phyloP scores from a whole-genome alignment of 2,888 invertebrate species.

The Zhuqinia jingwanae region DNA sequence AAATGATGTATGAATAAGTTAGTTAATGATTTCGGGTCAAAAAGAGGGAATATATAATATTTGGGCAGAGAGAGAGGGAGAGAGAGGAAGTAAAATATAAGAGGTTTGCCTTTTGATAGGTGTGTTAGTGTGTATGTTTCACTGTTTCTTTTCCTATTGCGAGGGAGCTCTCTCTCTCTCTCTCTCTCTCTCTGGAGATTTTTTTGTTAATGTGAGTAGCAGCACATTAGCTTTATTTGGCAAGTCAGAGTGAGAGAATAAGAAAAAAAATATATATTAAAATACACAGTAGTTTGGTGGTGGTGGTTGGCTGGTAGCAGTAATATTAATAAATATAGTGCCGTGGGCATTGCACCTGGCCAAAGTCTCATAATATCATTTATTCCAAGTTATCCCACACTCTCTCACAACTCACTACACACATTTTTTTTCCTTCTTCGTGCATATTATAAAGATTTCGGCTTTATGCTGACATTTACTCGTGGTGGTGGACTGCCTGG shows the following conservation, averaged over 20 bases:
- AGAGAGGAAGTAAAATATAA: slow-evolving; percentile 22
- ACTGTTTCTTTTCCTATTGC: slow-evolving; percentile 11
- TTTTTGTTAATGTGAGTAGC: slow-evolving; percentile 35
- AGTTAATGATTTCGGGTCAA: slow-evolving; percentile 71
- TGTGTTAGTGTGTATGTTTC: too few species aligned
- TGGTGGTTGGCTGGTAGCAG: slow-evolving; percentile 30
- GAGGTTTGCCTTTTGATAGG: slow-evolving; percentile 50
- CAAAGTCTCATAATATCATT: slow-evolving; percentile 68
- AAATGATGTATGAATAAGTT: slow-evolving; percentile 58
- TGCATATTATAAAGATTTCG: slow-evolving; percentile 44
- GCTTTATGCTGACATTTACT: slow-evolving; percentile 66
- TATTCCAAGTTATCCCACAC: slow-evolving; percentile 51
- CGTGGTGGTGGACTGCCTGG: slow-evolving; percentile 67
- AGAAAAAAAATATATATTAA: too few species aligned
- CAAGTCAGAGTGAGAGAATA: slow-evolving; percentile 25
- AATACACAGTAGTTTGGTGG: slow-evolving; percentile 19
- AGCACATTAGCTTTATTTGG: slow-evolving; percentile 44
- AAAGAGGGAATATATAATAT: neutral
- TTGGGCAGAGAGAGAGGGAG: slow-evolving; percentile 15
- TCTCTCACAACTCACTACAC: slow-evolving; percentile 7
- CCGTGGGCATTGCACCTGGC: slow-evolving; percentile 79
- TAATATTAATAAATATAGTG: slow-evolving; percentile 67
- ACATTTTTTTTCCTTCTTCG: slow-evolving; percentile 20
- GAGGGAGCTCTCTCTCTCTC: slow-evolving; percentile 64
- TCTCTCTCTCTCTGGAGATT: slow-evolving; percentile 42